Percentiles rank a stretch among this genome's conserved stretches.
Conservation (phyloP, 2,888 invertebrate species). For the Formica aserva region DNA sequence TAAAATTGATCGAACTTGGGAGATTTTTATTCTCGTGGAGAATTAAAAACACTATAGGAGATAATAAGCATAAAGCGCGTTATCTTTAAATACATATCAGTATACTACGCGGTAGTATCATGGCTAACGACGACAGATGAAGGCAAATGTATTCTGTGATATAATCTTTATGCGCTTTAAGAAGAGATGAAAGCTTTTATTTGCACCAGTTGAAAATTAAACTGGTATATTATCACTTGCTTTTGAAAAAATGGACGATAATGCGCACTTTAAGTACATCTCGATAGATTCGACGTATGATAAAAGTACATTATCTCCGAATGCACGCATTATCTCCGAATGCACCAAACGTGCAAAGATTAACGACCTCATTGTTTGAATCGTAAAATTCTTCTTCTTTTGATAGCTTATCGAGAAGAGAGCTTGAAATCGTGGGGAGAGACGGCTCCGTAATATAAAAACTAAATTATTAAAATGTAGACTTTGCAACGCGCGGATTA, state of each 20-base stretch:
- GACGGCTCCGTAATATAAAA: background rate
- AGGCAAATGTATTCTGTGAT: background rate
- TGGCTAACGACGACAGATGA: background rate
- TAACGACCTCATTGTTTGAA: background rate
- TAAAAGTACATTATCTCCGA: background rate
- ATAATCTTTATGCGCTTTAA: background rate
- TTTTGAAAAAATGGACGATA: background rate
- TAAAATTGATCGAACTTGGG: background rate
- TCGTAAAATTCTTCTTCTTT: background rate
- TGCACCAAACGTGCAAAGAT: background rate
- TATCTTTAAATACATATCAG: background rate
- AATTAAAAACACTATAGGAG: background rate
- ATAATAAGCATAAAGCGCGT: background rate
- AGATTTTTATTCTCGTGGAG: background rate
- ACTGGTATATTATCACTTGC: background rate
- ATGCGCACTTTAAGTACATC: background rate
- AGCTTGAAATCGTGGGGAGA: background rate
- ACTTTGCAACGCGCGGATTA: background rate
- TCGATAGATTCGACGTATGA: background rate
- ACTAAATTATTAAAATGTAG: constrained; percentile 2
- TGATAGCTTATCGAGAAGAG: background rate
- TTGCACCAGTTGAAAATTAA: constrained; percentile 3
- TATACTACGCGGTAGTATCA: background rate
- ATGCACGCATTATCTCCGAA: background rate
- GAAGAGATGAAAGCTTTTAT: background rate